These are phyloP conservation scores for Eriosoma lanigerum DNA, from an alignment of 1,140 invertebrate genomes.

Conservation along the genomic window DNA sequence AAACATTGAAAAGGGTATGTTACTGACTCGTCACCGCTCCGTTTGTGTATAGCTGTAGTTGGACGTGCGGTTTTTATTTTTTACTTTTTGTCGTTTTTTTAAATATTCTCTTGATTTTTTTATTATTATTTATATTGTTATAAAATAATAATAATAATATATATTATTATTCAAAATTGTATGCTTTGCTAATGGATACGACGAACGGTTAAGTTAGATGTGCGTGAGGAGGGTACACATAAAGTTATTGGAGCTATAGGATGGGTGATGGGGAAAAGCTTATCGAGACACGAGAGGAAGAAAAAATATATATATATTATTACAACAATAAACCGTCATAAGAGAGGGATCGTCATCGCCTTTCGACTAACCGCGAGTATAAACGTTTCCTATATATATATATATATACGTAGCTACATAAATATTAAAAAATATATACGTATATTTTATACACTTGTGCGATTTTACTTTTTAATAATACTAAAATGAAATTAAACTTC, in stretches of 20 bases:
- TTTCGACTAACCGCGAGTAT: neutral
- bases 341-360: neutral
- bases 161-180: slow-evolving; percentile 40
- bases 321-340: slow-evolving; percentile 26
- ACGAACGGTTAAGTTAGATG: neutral
- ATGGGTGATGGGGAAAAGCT: neutral
- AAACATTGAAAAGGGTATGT: slow-evolving; percentile 51
- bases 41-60: too few species aligned
- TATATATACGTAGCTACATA: too few species aligned
- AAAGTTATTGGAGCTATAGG: neutral
- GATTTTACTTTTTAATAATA: slow-evolving; percentile 25
- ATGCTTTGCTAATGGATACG: slow-evolving; percentile 34
- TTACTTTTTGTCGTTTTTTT: neutral
- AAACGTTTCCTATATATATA: slow-evolving; percentile 5
- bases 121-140: neutral
- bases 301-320: too few species aligned
- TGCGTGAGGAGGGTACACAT: neutral
- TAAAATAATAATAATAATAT: neutral
- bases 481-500: slow-evolving; percentile 30
- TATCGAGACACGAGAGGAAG: neutral
- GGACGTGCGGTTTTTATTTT: neutral
- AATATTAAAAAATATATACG: too few species aligned
- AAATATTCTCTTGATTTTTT: neutral
- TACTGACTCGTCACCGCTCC: slow-evolving; percentile 45
- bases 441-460: too few species aligned